A percentile compares a stretch with the other conserved stretches of the same genome.
Conservation (phyloP, 2,888 invertebrate species). For the Baccha elongata region DNA sequence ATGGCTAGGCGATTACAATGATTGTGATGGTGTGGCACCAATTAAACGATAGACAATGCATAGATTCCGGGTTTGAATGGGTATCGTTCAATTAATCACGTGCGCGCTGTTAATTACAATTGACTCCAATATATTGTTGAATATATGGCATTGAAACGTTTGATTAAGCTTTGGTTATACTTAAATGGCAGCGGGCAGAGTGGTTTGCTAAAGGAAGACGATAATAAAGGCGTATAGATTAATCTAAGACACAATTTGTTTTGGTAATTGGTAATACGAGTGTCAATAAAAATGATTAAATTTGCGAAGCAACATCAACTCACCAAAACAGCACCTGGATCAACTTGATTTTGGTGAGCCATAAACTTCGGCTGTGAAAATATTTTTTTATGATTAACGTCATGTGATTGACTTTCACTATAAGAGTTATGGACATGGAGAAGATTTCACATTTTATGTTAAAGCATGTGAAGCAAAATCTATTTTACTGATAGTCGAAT, state of each 20-base stretch:
- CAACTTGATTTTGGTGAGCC: no score
- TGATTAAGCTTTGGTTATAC: conserved; percentile 23
- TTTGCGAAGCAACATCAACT: no score
- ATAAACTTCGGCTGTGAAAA: no score
- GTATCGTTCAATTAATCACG: conserved; percentile 45
- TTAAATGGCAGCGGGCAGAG: not conserved
- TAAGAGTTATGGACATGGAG: no score
- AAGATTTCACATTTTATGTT: no score
- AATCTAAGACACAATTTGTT: not conserved
- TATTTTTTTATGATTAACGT: no score
- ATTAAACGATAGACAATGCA: conserved; percentile 49
- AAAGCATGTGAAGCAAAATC: no score
- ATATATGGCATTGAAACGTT: conserved; percentile 39
- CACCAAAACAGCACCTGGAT: no score
- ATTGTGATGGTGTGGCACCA: conserved; percentile 25
- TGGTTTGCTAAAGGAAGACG: conserved; percentile 6
- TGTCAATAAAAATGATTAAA: no score
- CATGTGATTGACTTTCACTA: no score
- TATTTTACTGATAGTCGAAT: no score
- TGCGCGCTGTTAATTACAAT: conserved; percentile 57
- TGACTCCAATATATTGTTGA: conserved; percentile 39
- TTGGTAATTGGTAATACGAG: no score
- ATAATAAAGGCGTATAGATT: not conserved
- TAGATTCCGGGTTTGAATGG: conserved; percentile 39
- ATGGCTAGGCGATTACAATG: conserved; percentile 58